A percentile compares a stretch with the other conserved stretches of the same genome.
These are phyloP conservation scores for Neoitamus cyanurus DNA, from an alignment of 2,888 invertebrate species.

Conservation along the genomic window DNA sequence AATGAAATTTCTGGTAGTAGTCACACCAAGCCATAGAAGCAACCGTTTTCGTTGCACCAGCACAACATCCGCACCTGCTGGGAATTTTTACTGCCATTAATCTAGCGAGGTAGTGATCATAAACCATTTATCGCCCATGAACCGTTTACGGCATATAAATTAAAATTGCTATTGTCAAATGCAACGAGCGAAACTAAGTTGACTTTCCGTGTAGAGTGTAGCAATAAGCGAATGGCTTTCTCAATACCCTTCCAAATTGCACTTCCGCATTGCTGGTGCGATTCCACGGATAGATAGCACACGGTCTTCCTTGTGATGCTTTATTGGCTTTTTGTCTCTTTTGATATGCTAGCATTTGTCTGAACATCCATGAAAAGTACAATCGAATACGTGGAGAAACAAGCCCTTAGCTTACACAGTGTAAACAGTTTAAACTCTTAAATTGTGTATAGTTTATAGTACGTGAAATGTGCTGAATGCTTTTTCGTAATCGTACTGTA, in stretches of 20 bases:
- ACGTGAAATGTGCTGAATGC: no score
- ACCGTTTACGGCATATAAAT: background rate
- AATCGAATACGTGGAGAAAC: no score
- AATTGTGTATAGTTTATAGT: no score
- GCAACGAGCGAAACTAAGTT: background rate
- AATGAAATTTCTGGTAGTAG: background rate
- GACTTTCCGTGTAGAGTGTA: background rate
- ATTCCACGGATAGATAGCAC: background rate
- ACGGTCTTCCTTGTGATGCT: background rate
- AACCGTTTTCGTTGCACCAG: background rate
- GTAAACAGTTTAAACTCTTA: no score
- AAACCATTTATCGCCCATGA: background rate
- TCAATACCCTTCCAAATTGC: background rate
- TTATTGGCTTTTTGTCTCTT: background rate
- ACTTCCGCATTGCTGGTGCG: background rate
- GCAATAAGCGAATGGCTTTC: background rate
- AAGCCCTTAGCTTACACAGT: no score
- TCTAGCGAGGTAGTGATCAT: background rate
- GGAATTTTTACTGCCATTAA: slow-evolving; percentile 1
- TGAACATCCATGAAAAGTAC: background rate
- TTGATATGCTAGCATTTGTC: background rate
- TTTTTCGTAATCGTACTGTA: no score
- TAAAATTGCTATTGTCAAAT: background rate
- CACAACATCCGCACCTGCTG: background rate
- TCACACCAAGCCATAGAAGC: background rate